Conservation (phyloP, 2,888 invertebrate species). For the Fragum fragum region DNA sequence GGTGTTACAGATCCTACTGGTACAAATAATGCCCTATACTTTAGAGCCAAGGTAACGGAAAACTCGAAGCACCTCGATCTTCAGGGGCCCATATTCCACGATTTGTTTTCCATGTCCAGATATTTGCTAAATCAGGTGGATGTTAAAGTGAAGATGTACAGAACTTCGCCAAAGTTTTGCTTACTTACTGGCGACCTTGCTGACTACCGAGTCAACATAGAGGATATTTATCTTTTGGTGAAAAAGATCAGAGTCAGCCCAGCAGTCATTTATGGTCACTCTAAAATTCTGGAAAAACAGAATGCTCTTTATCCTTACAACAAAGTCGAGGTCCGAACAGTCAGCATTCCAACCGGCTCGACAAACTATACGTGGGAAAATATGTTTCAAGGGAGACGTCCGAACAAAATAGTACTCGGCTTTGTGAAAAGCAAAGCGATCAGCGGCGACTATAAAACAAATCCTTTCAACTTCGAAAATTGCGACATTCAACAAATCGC, state of each 20-base stretch:
- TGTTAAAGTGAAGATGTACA: conserved; percentile 48
- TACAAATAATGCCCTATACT: conserved; percentile 44
- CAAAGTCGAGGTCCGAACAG: conserved; percentile 32
- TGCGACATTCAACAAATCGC: conserved; percentile 28
- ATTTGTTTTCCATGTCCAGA: conserved; percentile 54
- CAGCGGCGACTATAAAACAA: conserved; percentile 39
- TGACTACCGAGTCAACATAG: conserved; percentile 26
- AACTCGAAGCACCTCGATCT: conserved; percentile 40
- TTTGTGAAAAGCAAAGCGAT: conserved; percentile 49
- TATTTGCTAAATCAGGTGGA: too few relatives aligned
- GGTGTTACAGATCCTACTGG: conserved; percentile 52
- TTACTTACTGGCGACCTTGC: conserved; percentile 37
- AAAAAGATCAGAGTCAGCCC: conserved; percentile 39
- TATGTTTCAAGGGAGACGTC: conserved; percentile 44
- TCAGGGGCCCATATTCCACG: conserved; percentile 57
- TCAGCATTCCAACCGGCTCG: conserved; percentile 39
- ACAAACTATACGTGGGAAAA: conserved; percentile 49
- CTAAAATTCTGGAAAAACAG: conserved; percentile 29
- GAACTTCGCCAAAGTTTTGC: conserved; percentile 47
- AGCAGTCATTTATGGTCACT: conserved; percentile 33
- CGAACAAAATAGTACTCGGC: conserved; percentile 38
- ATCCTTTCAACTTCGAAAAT: too few relatives aligned
- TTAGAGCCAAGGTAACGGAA: conserved; percentile 35
- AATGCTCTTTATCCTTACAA: conserved; percentile 46
- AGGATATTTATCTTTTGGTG: conserved; percentile 21